These are phyloP conservation scores for Galendromus occidentalis DNA, from an alignment of 1,140 invertebrate genomes.

Conservation along the genomic window DNA sequence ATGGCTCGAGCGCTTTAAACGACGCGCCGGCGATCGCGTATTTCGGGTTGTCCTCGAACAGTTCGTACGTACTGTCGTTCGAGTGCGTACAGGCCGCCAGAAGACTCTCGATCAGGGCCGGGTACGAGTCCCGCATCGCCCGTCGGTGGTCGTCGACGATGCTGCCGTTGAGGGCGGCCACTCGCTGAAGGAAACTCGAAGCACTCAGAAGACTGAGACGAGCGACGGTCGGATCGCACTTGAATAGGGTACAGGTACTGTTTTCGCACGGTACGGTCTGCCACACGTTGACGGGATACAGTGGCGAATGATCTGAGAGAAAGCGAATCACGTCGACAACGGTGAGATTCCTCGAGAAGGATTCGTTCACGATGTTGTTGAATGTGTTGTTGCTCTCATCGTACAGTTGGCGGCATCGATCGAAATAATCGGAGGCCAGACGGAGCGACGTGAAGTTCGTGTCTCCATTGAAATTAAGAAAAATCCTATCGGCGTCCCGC, in stretches of 20 bases:
- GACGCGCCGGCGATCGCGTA: slow-evolving; percentile 1
- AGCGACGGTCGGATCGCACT: neutral
- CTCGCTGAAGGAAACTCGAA: neutral
- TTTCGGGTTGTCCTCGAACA: neutral
- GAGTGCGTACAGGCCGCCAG: neutral
- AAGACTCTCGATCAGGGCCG: neutral
- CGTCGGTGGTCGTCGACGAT: neutral
- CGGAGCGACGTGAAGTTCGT: neutral
- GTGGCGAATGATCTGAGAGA: neutral
- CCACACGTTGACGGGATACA: neutral
- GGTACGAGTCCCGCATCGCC: neutral
- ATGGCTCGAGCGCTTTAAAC: slow-evolving; percentile 1
- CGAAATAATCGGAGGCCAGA: neutral
- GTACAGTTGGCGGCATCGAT: neutral
- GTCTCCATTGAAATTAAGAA: neutral
- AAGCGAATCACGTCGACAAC: slow-evolving; percentile 6
- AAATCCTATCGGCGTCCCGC: neutral
- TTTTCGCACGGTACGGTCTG: slow-evolving; percentile 6
- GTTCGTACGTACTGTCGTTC: neutral
- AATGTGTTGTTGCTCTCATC: neutral
- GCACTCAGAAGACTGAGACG: neutral
- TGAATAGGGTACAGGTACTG: slow-evolving; percentile 4
- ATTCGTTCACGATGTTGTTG: neutral
- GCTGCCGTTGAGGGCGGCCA: neutral
- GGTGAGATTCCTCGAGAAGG: neutral